Base-by-base conservation (phyloP, 2,797 vertebrate genomes). In the Lithobates pipiens region DNA sequence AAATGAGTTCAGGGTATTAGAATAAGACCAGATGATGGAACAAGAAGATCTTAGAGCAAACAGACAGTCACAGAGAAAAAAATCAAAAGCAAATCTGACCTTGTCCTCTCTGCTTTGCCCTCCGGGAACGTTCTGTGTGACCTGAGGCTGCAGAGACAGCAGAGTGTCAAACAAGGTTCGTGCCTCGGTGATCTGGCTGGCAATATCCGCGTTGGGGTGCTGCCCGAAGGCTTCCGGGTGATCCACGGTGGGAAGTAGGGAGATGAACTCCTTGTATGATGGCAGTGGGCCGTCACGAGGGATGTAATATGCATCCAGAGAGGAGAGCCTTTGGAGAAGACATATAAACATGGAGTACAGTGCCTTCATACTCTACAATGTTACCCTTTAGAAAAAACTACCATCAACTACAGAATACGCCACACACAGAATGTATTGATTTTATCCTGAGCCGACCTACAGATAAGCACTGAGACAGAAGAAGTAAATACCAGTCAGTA, bases 221-320 rank as follows among this genome's bases (percentile, higher is more conserved):
- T 96, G 96, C 25, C 97, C 97, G 63, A 98, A 97, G 87, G 96
- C 93, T 89, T 96, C 97, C 0, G 97, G 96, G 81, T 95, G 92
- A 82, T 97, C 97, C 69, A 93, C 92, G 84, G 93, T 0, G 0
- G 97, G 97, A 85, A 97, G 89, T 84, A 90, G 89, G 89, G 86
- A 92, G 86, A 97, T 95, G 57, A 93, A 94, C 3, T 96, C 94
- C 80, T 89, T 92, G 90, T 96, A 97, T 1, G 92, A 91, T 25
- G 92, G 88, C 88, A 94, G 91, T 42, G 92, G 82, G 2, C 97
- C 95, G 1, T 98, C 96, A 27, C 89, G 90, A 2, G 97, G 96
- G 84, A 97, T 94, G 90, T 92, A 95, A 77, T 97, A 97, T 18
- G 88, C 89, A 32, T 93, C 88, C 83, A 96, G 85, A 0, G 89